A percentile compares a stretch with the other conserved stretches of the same genome.
phyloP scores from a whole-genome alignment of 2,113 vertebrate species.

The Phalacrocorax carbo region DNA sequence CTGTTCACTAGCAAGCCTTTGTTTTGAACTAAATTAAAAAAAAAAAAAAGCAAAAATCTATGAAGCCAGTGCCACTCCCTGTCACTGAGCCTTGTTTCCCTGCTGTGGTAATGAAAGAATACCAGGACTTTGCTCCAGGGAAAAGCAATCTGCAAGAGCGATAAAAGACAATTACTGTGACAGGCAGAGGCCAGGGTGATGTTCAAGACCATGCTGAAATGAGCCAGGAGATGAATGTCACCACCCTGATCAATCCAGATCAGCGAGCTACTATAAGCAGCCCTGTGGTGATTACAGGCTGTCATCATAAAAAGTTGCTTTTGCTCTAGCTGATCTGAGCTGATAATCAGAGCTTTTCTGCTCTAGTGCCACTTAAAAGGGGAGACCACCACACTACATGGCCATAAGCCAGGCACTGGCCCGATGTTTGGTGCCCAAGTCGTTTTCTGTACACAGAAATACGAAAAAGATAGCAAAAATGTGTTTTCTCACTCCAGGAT shows the following conservation, averaged over 20 bases:
- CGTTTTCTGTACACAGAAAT: neutral
- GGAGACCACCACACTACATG: neutral
- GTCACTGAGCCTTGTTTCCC: neutral
- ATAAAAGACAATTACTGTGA: neutral
- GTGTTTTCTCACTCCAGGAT: neutral
- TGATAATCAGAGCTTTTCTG: neutral
- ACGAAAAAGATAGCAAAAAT: neutral
- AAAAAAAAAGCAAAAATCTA: neutral
- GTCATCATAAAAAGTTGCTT: neutral
- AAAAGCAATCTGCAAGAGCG: neutral
- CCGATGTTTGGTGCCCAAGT: fast-evolving
- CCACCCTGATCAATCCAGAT: neutral
- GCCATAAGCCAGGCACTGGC: neutral
- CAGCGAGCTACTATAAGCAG: neutral
- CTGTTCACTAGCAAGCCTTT: neutral
- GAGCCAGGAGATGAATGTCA: neutral
- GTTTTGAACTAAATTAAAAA: neutral
- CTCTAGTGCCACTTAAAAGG: neutral
- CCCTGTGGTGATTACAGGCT: neutral
- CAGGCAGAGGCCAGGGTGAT: neutral
- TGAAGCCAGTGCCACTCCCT: neutral
- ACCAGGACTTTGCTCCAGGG: slow-evolving; percentile 5
- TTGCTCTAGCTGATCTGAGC: neutral
- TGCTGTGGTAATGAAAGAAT: neutral
- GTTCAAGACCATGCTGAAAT: neutral